Evolutionary conservation across 2,113 vertebrate genomes (phyloP), one percentile per base, ranked within the genome.

Genomic region (Chaetodon trifascialis): DNA sequence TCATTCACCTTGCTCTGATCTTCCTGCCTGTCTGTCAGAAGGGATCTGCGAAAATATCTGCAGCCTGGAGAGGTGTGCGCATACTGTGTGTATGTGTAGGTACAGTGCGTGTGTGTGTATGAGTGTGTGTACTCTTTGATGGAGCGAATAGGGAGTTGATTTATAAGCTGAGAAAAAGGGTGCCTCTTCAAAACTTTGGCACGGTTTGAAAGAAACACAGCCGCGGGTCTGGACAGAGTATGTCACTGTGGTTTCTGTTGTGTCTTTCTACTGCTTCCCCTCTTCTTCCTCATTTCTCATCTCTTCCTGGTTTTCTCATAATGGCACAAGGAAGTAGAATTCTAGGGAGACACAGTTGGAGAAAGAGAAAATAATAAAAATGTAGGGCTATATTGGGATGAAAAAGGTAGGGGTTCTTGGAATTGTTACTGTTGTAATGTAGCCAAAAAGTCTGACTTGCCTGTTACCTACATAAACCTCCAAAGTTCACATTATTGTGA

Each of bases 1-100:
- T 96, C 96, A 96, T 94, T 96, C 96, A 96, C 95, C 93, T 95
- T 94, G 95, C 95, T 96, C 95, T 95, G 95, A 96, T 96, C 95
- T 94, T 88, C 91, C 95, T 84, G 94, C 94, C 95, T 86, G 94
- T 95, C 95, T 95, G 97, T 97, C 96, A 96, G 95, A 95, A 94
- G 94, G 94, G 94, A 94, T 88, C 95, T 96, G 96, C 96, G 96
- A 96, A 95, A 94, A 96, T 96, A 91, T 95, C 95, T 85, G 62
- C 67, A 76, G 85, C 88, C 86, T 56, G 64, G 76, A 89, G 84
- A 84, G 70, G 44, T 76, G 82, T 80, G 85, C 70, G 56, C 25
- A 76, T 4, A 4, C 58, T 79, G 69, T 79, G 72, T 78, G 44
- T 66, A 59, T 49, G 47, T 74, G 73, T 51, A 14, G 14, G 8